Percentiles rank a stretch among this genome's conserved stretches.
Conservation (phyloP, 2,113 vertebrate species). For the Dipodomys spectabilis region DNA sequence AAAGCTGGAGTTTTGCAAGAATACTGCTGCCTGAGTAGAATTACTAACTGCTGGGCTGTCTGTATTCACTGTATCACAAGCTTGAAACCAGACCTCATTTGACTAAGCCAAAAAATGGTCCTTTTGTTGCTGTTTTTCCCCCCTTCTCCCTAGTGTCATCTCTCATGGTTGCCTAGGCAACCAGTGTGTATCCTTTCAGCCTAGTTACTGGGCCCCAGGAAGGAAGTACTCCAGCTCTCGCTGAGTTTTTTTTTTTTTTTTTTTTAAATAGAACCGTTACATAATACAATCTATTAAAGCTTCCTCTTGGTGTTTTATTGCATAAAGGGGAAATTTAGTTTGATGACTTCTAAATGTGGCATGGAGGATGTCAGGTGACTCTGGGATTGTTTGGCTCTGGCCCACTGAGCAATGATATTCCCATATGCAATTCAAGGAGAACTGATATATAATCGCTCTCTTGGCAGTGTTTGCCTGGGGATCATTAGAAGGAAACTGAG, state of each 20-base stretch:
- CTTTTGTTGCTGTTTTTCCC: conserved; percentile 88
- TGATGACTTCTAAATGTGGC: conserved; percentile 90
- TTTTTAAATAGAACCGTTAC: conserved; percentile 86
- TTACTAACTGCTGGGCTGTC: conserved; percentile 83
- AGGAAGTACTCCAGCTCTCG: conserved; percentile 89
- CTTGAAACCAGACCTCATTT: conserved; percentile 89
- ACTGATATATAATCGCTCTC: conserved; percentile 78
- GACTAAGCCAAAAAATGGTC: conserved; percentile 88
- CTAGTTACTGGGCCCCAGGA: conserved; percentile 90
- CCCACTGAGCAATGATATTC: conserved; percentile 85
- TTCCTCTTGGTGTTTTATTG: conserved; percentile 92
- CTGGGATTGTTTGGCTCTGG: conserved; percentile 82
- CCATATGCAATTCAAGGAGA: conserved; percentile 82
- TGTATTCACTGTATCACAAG: conserved; percentile 86
- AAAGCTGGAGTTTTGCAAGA: conserved; percentile 77
- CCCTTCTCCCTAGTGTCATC: conserved; percentile 88
- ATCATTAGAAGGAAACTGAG: conserved; percentile 81
- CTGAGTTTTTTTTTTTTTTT: conserved; percentile 89
- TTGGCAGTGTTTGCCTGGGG: conserved; percentile 78
- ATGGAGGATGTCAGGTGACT: conserved; percentile 90
- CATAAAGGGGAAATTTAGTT: conserved; percentile 93
- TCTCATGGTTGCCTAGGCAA: conserved; percentile 88
- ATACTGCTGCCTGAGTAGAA: conserved; percentile 87
- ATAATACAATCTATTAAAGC: conserved; percentile 90
- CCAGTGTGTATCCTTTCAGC: conserved; percentile 89